Base-by-base conservation (phyloP, 2,113 vertebrate species). In the Lampris megalopsis region DNA sequence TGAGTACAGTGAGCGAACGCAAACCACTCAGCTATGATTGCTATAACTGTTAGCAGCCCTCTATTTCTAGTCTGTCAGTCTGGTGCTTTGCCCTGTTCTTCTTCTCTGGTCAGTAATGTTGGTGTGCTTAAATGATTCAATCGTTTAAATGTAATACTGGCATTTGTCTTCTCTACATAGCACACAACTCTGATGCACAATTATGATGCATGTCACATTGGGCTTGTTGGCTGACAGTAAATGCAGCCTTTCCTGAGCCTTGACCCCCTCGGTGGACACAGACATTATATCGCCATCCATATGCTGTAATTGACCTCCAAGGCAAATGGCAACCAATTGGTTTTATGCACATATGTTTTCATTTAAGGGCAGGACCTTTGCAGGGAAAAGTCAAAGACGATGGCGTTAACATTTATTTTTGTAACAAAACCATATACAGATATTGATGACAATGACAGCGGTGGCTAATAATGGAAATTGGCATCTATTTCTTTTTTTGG, bases 181-280 rank as follows among this genome's bases (percentile, higher is more conserved):
- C 73, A 73, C 68, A 68, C 70, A 59, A 68, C 63, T 50, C 24
- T 24, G 24, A 24, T 24, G 24, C 47, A 4, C 9, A 48, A 7
- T 38, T 43, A n/a, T 10, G 37, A 45, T 56, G 42, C 62, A 69
- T 68, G n/a, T 83, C 65, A 75, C 43, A 67, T 75, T 71, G 58
- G 80, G 36, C 37, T 38, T 42, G 40, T n/a, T 73, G 73, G 71
- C 59, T 70, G 72, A 63, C 67, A 59, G 68, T 35, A 10, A 60
- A 50, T n/a, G 10, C 5, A 35, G 10, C 5, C 2, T 45, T 67
- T 79, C 7, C 57, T 64, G 38, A 66, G 63, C 43, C 64, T 56
- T 80, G 53, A 75, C 61, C 66, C 72, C 24, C 45, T 41, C 45
- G 36, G n/a, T 74, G 71, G 81, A 76, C 80, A 70, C 54, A n/a